Conservation (phyloP, 2,888 invertebrate species). For the Matsumyia berberina region DNA sequence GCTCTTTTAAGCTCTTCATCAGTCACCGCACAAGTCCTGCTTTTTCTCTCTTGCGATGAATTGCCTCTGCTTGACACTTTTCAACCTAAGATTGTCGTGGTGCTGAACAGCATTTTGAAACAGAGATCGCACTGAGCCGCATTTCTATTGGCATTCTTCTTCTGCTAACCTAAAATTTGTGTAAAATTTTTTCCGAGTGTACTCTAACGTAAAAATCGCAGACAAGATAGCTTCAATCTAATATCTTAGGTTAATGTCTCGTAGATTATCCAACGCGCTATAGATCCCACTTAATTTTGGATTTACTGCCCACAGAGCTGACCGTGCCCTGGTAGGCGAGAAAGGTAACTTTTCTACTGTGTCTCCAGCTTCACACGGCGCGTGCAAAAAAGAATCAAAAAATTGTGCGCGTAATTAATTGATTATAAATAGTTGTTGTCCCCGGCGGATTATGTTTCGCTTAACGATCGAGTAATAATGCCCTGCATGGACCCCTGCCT, state of each 20-base stretch:
- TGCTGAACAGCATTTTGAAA: no score
- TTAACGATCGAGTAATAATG: constrained; percentile 68
- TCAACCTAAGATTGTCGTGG: no score
- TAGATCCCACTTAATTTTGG: constrained; percentile 62
- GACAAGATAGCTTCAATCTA: constrained; percentile 29
- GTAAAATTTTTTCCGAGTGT: constrained; percentile 9
- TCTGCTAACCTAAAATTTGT: neutral
- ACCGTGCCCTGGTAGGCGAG: constrained; percentile 13
- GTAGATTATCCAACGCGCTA: constrained; percentile 37
- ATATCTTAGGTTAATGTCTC: constrained; percentile 44
- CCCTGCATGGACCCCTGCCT: constrained; percentile 44
- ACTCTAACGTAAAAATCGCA: neutral
- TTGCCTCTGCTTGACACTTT: no score
- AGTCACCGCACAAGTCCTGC: no score
- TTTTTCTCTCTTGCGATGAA: no score
- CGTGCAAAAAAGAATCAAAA: constrained; percentile 1
- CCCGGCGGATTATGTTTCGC: constrained; percentile 81
- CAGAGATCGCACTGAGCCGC: no score
- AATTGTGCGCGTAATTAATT: constrained; percentile 80
- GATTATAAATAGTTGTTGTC: constrained; percentile 81
- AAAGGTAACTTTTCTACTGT: constrained; percentile 19
- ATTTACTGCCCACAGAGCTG: constrained; percentile 42
- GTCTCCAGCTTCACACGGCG: neutral
- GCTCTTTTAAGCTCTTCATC: no score
- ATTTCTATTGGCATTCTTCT: no score